phyloP scores from a whole-genome alignment of 2,797 vertebrate species.

The Sphenodon punctatus region DNA sequence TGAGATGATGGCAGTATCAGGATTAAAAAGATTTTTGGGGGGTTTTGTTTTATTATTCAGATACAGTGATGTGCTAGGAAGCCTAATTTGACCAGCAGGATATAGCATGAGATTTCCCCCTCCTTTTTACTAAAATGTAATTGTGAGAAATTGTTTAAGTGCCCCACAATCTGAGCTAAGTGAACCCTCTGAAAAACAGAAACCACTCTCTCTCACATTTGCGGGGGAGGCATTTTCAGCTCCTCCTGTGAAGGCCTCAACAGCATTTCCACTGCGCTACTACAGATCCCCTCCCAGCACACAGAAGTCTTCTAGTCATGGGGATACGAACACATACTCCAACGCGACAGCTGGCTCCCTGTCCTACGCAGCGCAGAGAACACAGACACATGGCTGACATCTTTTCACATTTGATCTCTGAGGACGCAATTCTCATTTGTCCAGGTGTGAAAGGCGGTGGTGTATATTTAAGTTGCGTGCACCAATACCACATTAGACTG shows the following conservation, averaged over 20 bases:
- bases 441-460: too few species aligned
- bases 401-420: too few species aligned
- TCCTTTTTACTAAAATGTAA: too few species aligned
- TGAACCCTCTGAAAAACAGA: neutral
- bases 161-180: neutral
- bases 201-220: neutral
- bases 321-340: rapidly evolving
- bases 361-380: rapidly evolving
- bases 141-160: neutral
- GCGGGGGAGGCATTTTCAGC: neutral
- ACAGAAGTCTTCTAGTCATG: neutral
- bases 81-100: neutral
- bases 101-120: too few species aligned
- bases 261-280: neutral
- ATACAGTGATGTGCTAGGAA: too few species aligned
- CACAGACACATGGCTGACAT: too few species aligned
- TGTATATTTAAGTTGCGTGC: too few species aligned
- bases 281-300: rapidly evolving
- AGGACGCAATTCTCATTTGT: too few species aligned
- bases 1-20: neutral
- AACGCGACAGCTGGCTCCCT: neutral
- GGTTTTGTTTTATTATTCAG: too few species aligned
- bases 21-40: too few species aligned
- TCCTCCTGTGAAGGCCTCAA: neutral
- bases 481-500: too few species aligned